A percentile compares a stretch with the other conserved stretches of the same genome.
phyloP scores from a whole-genome alignment of 2,888 invertebrate species.

The Malacosoma neustria region DNA sequence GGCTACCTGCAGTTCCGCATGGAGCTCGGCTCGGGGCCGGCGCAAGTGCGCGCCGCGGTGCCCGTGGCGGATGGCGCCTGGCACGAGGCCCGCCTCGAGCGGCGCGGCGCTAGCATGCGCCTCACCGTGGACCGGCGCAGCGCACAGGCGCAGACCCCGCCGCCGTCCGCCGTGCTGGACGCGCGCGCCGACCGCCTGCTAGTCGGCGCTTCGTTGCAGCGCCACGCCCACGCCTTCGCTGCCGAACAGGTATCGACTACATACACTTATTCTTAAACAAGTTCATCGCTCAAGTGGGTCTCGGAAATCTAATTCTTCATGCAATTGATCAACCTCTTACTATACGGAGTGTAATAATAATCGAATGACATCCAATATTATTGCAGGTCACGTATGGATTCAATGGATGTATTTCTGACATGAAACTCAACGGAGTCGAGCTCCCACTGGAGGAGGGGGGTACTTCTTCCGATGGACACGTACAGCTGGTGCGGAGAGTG shows the following conservation, averaged over 20 bases:
- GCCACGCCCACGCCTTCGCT: slow-evolving; percentile 82
- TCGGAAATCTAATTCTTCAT: no score
- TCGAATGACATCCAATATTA: no score
- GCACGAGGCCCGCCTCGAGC: slow-evolving; percentile 88
- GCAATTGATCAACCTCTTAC: no score
- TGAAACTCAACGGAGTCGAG: slow-evolving; percentile 82
- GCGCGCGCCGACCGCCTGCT: slow-evolving; percentile 88
- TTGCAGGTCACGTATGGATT: slow-evolving; percentile 87
- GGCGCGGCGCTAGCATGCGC: slow-evolving; percentile 86
- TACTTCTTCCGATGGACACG: slow-evolving; percentile 42
- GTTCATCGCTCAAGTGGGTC: no score
- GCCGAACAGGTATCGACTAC: slow-evolving; percentile 41
- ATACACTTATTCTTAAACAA: not conserved
- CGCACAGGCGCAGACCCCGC: slow-evolving; percentile 80
- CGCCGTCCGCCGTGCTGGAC: slow-evolving; percentile 88
- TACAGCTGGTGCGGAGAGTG: slow-evolving; percentile 44
- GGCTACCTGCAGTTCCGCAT: slow-evolving; percentile 92
- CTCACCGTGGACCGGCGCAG: slow-evolving; percentile 87
- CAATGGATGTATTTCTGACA: slow-evolving; percentile 93
- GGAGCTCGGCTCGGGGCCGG: slow-evolving; percentile 94
- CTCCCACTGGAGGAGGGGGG: slow-evolving; percentile 79
- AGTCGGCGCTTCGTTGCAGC: slow-evolving; percentile 87
- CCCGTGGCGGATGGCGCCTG: slow-evolving; percentile 67
- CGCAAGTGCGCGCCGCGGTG: slow-evolving; percentile 81
- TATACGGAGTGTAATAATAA: no score